These are phyloP conservation scores for Cryptoleucopteryx plumbea DNA, from an alignment of 2,113 vertebrate genomes.

Conservation along the genomic window DNA sequence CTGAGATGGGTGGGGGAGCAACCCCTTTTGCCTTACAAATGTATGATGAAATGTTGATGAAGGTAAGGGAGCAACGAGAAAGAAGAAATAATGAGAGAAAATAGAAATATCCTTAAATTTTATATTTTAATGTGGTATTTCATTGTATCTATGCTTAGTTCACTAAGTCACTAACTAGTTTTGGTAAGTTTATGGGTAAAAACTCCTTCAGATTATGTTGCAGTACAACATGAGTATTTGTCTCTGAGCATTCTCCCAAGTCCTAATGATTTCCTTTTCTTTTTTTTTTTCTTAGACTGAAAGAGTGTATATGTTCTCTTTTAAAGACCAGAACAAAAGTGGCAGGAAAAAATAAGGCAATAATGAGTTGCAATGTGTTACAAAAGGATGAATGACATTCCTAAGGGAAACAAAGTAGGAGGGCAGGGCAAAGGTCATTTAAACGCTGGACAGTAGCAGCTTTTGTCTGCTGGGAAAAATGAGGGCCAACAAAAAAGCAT, in stretches of 20 bases:
- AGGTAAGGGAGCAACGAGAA: not conserved
- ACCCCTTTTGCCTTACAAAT: not conserved
- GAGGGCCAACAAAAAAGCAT: conserved; percentile 31
- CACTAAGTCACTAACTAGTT: not conserved
- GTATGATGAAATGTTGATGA: not conserved
- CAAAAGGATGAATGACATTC: conserved; percentile 74
- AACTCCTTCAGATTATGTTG: not conserved
- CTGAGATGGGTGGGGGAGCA: not conserved
- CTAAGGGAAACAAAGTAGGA: conserved; percentile 71
- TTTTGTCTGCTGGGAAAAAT: conserved; percentile 55
- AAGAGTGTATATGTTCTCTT: not conserved
- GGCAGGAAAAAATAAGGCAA: conserved; percentile 34
- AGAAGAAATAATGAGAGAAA: not conserved
- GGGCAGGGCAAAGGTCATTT: conserved; percentile 69
- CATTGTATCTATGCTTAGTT: not conserved
- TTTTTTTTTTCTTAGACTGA: not conserved
- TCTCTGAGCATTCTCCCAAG: not conserved
- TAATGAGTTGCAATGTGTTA: conserved; percentile 39
- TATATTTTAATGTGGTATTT: not conserved
- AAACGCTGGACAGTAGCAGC: conserved; percentile 69
- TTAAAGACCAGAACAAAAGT: conserved; percentile 38
- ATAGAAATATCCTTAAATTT: not conserved
- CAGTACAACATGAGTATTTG: not conserved
- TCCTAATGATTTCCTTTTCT: conserved; percentile 3
- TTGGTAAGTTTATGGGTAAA: not conserved